Conservation (phyloP, 2,888 invertebrate species). For the Amphipoea lucens region DNA sequence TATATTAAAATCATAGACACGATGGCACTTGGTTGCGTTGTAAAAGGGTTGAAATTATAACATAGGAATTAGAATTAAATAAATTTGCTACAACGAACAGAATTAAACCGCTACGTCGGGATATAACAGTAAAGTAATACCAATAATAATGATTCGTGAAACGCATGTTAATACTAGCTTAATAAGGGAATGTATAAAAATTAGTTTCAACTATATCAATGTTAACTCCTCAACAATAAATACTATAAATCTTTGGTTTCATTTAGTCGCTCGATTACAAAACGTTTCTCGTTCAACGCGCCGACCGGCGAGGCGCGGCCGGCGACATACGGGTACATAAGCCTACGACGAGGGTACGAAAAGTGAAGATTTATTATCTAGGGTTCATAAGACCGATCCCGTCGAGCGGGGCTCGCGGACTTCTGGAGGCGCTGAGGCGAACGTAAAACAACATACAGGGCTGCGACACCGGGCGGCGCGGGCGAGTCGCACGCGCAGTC, state of each 20-base stretch:
- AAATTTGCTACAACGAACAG: constrained; percentile 64
- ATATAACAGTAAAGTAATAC: constrained; percentile 59
- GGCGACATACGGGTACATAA: constrained; percentile 59
- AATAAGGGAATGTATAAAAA: constrained; percentile 86
- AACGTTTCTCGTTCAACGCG: constrained; percentile 67
- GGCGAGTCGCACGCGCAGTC: too few species aligned
- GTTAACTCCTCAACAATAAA: constrained; percentile 87
- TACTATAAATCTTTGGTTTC: constrained; percentile 90
- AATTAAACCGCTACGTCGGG: constrained; percentile 58
- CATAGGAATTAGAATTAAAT: constrained; percentile 72
- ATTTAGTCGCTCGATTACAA: constrained; percentile 86
- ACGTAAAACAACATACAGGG: background rate
- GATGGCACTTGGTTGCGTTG: constrained; percentile 89
- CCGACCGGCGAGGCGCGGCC: constrained; percentile 34
- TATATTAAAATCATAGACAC: constrained; percentile 86
- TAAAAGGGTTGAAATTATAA: constrained; percentile 77
- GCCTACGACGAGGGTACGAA: constrained; percentile 68
- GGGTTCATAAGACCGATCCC: constrained; percentile 68
- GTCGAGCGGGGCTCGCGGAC: constrained; percentile 16
- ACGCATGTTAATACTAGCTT: constrained; percentile 65
- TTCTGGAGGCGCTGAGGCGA: background rate
- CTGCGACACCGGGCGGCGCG: background rate
- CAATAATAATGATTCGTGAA: constrained; percentile 60
- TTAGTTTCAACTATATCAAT: constrained; percentile 85
- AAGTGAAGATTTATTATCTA: constrained; percentile 70